Base-by-base conservation (phyloP, 2,888 invertebrate genomes). In the Andrena bucephala region DNA sequence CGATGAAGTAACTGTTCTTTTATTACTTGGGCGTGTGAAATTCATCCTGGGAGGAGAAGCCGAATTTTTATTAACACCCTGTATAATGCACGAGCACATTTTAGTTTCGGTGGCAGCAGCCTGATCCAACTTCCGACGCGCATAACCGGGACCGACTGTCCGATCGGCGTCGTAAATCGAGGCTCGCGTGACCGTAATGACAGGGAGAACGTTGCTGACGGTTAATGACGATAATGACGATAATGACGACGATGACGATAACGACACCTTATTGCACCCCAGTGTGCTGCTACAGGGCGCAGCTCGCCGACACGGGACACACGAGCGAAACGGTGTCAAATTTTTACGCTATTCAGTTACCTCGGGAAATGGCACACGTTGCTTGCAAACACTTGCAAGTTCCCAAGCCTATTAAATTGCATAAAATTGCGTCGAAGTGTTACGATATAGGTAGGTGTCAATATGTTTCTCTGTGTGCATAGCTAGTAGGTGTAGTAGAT, bases 141-240 rank as follows among this genome's bases (percentile, higher is more conserved):
- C 36, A 68, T 36, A 70, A 59, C 27, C 66, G 48, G 8, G 57
- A 27, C 57, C 57, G 36, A 29, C 54, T 50, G 33, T 69, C 33
- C 79, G 76, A 81, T 80, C 71, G 59, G 27, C 42, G 20, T 59
- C 59, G 83, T 80, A 82, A 87, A 86, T 81, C 69, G 65, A 31
- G 42, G 59, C 66, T 84, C 83, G 77, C 85, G 87, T 81, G 83
- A 78, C 72, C 31, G 31, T 81, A 89, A 89, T 86, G 33, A 84
- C 75, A 73, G 63, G 27, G 62, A 48, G 31, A 3, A 50, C 52
- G 8, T 59, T 24, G 54, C n/a, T 81, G 73, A 79, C 67, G 54
- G 1, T 65, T 70, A 75, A 89, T 77, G 81, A 89, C 73, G 83
- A 85, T 70, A 75, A 88, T 77, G 81, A 89, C 72, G 83, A 85